Evolutionary conservation across 1,140 invertebrate species (phyloP).

Genomic region (Medauroidea extradentata): DNA sequence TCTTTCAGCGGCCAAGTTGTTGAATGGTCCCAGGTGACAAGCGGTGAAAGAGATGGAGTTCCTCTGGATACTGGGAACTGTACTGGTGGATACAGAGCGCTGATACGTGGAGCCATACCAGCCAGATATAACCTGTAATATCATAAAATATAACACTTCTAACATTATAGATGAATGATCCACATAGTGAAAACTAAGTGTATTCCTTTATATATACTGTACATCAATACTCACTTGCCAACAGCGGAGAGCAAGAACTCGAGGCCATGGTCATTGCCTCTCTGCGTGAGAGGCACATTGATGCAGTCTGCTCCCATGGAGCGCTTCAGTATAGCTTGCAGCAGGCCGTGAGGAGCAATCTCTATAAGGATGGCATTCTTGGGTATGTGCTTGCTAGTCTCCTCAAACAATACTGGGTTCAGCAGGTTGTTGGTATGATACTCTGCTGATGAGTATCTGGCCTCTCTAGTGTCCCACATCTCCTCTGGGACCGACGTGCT

Average conservation of each 20-base stretch:
- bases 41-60: slow-evolving; percentile 49
- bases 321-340: slow-evolving; percentile 56
- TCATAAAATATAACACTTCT: too few relatives aligned
- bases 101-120: slow-evolving; percentile 57
- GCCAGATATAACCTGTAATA: slow-evolving; percentile 57
- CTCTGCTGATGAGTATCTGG: slow-evolving; percentile 61
- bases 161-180: too few relatives aligned
- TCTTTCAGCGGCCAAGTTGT: slow-evolving; percentile 40
- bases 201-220: too few relatives aligned
- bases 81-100: slow-evolving; percentile 54
- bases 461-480: slow-evolving; percentile 39
- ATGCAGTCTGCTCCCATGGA: slow-evolving; percentile 46
- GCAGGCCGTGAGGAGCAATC: slow-evolving; percentile 54
- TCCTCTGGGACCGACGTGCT: slow-evolving; percentile 57
- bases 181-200: too few relatives aligned
- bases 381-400: slow-evolving; percentile 71
- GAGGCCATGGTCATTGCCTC: slow-evolving; percentile 44
- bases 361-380: slow-evolving; percentile 71
- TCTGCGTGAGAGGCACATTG: slow-evolving; percentile 56
- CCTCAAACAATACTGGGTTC: slow-evolving; percentile 79
- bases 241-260: slow-evolving; percentile 46
- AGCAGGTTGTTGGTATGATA: slow-evolving; percentile 93
- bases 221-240: slow-evolving; percentile 47
- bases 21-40: slow-evolving; percentile 57
- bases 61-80: slow-evolving; percentile 49